A percentile compares a stretch with the other conserved stretches of the same genome.
phyloP scores from a whole-genome alignment of 2,888 invertebrate genomes.

The Drosophila merina region DNA sequence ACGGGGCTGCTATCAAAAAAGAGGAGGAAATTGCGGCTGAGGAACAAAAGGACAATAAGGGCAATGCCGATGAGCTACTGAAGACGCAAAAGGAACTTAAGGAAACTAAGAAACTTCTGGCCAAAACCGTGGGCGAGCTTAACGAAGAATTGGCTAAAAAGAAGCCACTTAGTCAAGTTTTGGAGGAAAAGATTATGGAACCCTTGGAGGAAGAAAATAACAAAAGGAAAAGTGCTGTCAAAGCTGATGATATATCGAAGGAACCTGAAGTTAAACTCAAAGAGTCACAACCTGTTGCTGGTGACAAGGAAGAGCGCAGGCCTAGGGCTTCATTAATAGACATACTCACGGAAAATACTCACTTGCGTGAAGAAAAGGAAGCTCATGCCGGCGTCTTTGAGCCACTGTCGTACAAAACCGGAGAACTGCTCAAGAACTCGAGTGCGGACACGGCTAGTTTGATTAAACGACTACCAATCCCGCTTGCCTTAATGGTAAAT shows the following conservation, averaged over 20 bases:
- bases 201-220: background rate
- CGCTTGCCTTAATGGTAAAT: conserved; percentile 79
- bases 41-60: conserved; percentile 72
- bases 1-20: conserved; percentile 84
- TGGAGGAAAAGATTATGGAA: conserved; percentile 85
- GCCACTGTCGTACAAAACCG: conserved; percentile 81
- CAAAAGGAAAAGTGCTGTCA: conserved; percentile 72
- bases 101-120: conserved; percentile 80
- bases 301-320: conserved; percentile 29
- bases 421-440: conserved; percentile 61
- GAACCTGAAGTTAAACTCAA: conserved; percentile 19
- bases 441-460: conserved; percentile 28
- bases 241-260: conserved; percentile 13
- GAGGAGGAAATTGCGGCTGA: conserved; percentile 83
- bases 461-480: conserved; percentile 75
- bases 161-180: conserved; percentile 76
- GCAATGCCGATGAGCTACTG: conserved; percentile 77
- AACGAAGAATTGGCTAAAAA: conserved; percentile 83
- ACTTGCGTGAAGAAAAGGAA: conserved; percentile 63
- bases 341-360: conserved; percentile 70
- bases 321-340: conserved; percentile 66
- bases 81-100: conserved; percentile 80
- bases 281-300: conserved; percentile 20
- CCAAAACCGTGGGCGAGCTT: conserved; percentile 84
- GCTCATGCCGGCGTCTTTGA: conserved; percentile 76